Evolutionary conservation across 37 sponge, comb jelly and placozoan species (phyloP), one percentile per base, ranked within the genome.

Genomic region (Chondrilla cf. caribensis): DNA sequence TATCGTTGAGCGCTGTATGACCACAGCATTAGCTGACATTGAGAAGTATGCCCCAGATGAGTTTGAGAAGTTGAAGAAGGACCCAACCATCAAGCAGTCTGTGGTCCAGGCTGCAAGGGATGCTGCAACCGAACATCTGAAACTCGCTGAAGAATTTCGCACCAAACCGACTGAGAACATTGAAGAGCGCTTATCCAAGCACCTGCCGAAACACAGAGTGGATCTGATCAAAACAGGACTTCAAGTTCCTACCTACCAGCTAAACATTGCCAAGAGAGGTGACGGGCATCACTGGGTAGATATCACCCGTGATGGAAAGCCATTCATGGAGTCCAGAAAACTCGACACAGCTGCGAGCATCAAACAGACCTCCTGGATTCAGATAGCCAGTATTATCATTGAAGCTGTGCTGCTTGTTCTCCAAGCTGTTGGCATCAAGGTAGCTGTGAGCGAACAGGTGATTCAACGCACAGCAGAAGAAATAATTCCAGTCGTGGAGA

Each of bases 381-480:
- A n/a, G n/a, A n/a, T n/a, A n/a, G n/a, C n/a, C n/a, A n/a, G n/a
- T n/a, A 82, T 82, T 24, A 77, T 82, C 15, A 54, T 82, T 37
- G 83, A 82, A 82, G 83, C 72, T 28, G 83, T 82, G 19, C 29
- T 82, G 25, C 83, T 82, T 8, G 72, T 17, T 36, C 71, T 82
- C 39, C 24, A 19, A 7, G 84, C 84, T 26, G 84, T 75, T 26
- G 84, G 84, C 38, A 76, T 83, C 84, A 79, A 37, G 58, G 75
- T 83, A 5, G 47, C 51, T 40, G 84, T 83, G 6, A 73, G 77
- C 17, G 84, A 83, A 21, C 14, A 18, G 11, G 54, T 76, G 38
- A 79, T 79, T 24, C 5, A 38, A 54, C 9, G 39, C 11, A 83
- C 84, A 4, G 84, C 84, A 22, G 77, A 83, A 21, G 84, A 83